Percentiles rank a stretch among this genome's conserved stretches.
These are phyloP conservation scores for Tauraco hartlaubi DNA, from an alignment of 2,797 vertebrate genomes.

Conservation along the genomic window DNA sequence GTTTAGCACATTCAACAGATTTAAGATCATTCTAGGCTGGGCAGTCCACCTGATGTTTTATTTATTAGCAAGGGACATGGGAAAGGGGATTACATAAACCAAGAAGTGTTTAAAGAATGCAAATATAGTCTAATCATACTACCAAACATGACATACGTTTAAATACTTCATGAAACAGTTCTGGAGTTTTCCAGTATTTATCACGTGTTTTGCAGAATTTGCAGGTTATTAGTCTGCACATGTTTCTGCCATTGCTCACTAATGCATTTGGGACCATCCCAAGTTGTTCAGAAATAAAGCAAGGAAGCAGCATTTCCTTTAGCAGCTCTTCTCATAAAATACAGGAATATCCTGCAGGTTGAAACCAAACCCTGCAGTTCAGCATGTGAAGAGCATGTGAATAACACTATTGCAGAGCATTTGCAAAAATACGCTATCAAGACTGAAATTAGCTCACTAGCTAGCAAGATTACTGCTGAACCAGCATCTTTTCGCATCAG, in stretches of 20 bases:
- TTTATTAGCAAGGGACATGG: background rate
- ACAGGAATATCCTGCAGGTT: background rate
- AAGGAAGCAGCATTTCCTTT: background rate
- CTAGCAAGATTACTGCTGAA: background rate
- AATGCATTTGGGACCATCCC: background rate
- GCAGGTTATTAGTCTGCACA: background rate
- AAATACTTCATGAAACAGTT: background rate
- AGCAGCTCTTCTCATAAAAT: background rate
- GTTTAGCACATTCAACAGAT: slow-evolving; percentile 31
- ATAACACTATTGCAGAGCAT: background rate
- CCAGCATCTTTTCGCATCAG: background rate
- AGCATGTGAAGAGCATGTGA: background rate
- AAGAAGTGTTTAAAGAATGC: background rate
- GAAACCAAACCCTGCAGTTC: background rate
- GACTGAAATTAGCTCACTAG: background rate
- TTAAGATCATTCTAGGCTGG: background rate
- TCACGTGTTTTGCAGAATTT: background rate
- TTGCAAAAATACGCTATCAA: background rate
- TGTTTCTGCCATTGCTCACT: background rate
- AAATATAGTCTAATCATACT: background rate
- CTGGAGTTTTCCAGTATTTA: background rate
- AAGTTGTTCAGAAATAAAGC: background rate
- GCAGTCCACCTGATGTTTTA: slow-evolving; percentile 27
- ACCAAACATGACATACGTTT: background rate
- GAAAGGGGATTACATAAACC: background rate